Percentiles rank a stretch among this genome's conserved stretches.
phyloP scores from a whole-genome alignment of 1,140 invertebrate species.

The Drosophila tristis region DNA sequence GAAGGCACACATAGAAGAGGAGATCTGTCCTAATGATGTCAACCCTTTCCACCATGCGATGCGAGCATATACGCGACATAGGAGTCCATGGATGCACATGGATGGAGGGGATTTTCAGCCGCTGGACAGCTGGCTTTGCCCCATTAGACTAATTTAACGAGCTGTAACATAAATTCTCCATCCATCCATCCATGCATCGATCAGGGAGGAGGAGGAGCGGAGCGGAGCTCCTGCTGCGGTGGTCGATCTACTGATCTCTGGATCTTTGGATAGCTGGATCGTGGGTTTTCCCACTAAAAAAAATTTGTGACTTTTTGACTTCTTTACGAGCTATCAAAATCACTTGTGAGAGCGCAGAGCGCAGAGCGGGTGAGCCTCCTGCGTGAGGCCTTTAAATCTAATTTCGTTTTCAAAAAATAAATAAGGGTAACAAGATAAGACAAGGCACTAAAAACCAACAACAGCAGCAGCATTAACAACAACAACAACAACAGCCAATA shows the following conservation, averaged over 20 bases:
- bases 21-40: conserved; percentile 62
- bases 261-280: conserved; percentile 15
- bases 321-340: conserved; percentile 82
- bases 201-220: too few species aligned
- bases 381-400: conserved; percentile 71
- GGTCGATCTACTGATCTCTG: conserved; percentile 34
- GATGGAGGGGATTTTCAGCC: neutral
- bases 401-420: conserved; percentile 75
- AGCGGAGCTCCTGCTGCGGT: conserved; percentile 70
- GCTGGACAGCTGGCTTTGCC: conserved; percentile 54
- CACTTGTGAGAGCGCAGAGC: conserved; percentile 45
- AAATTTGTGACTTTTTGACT: conserved; percentile 67
- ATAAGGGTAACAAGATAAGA: conserved; percentile 75
- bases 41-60: conserved; percentile 27
- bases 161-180: conserved; percentile 76
- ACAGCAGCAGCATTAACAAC: conserved; percentile 30
- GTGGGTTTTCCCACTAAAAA: conserved; percentile 61
- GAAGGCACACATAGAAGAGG: neutral
- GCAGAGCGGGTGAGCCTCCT: conserved; percentile 33
- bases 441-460: conserved; percentile 55
- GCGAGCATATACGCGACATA: neutral
- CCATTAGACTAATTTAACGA: conserved; percentile 81
- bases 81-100: neutral
- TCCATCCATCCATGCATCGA: conserved; percentile 15
- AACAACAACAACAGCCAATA: conserved; percentile 41